Base-by-base conservation (phyloP, 2,888 invertebrate genomes). In the Pecten maximus region DNA sequence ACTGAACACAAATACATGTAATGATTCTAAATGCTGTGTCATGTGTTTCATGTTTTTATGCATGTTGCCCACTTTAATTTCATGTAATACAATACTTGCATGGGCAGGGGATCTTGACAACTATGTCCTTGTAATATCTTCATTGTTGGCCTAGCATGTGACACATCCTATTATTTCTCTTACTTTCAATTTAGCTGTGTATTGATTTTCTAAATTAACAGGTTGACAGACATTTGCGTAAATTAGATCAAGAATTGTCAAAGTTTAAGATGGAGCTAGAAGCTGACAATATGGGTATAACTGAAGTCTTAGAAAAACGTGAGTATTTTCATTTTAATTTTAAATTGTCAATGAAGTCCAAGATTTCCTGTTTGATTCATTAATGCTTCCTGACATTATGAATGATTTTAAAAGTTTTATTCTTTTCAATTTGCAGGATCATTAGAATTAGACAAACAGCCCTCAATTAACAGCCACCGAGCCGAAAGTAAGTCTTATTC, bases 251-350 rank as follows among this genome's bases (percentile, higher is more conserved):
- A 97, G 99, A 99, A 96, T 97, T 99, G 89, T 98, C 98, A 94
- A 99, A 99, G 97, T 99, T 99, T 97, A 99, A 99, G 97, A 98
- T 99, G 97, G 99, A 99, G 97, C 97, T 99, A 91, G 99, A 99
- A 97, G 99, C 99, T 0, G 99, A 99, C 97, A 99, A 99, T 97
- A 98, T 99, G 95, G 99, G 99, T 3, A 99, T 99, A 90, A 99
- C 99, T 0, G 99, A 99, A 97, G 97, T 98, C 88, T 97, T 99
- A 93, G 99, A 99, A 97, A 99, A 99, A 97, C 97, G 97, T 96
- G 92, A 93, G 95, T 93, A 10, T 39, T 54, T 23, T 23, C 28
- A 87, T 86, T 19, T 8, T 19, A 19, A 54, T n/a, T 54, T 23
- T 54, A 2, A 23, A 54, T 54, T 48, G 48, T 16, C 44, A 44